Evolutionary conservation across 2,797 vertebrate genomes (phyloP), one percentile per base, ranked within the genome.

Genomic region (Urocyon cinereoargenteus): DNA sequence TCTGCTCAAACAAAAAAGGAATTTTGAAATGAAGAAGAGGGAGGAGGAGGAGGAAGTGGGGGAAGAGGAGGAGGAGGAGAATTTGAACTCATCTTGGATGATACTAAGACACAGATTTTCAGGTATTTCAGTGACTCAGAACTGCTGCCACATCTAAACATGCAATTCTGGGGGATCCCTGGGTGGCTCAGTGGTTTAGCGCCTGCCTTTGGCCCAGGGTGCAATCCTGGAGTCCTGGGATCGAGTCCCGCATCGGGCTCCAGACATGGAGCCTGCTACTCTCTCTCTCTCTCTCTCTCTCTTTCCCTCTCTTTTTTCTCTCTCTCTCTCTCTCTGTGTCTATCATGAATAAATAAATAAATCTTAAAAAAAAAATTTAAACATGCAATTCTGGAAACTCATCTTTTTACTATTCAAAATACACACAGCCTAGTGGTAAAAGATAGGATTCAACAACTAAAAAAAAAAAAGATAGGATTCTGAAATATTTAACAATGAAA

Each of bases 1-100:
- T 92, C 28, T 55, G 11, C 28, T 96, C 77, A 96, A 93, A 90
- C 66, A 85, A 91, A 97, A 84, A 92, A 92, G 10, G 68, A 93
- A 78, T 79, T 88, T 83, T 59, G 88, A 94, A 15, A 51, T 28
- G 26, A 24, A 68, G 9, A 68, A 68, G n/a, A 36, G 1, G 21
- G 12, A 40, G 36, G 40, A 73, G 11, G 40, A 45, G 40, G 40
- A 45, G 40, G 40, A 45, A 45, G 40, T 45, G 40, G 40, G 40
- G 40, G 40, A 45, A 45, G 40, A 45, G 40, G 6, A 45, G 40
- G 40, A 45, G 40, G 40, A 40, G 40, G 40, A 45, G 40, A 45
- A 45, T 79, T 86, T 83, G 64, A 94, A 96, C 18, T 91, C 18
- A 75, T 75, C 40, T 36, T 66, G 16, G 31, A 22, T 85, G 26